Percentiles rank a stretch among this genome's conserved stretches.
phyloP scores from a whole-genome alignment of 2,113 vertebrate genomes.

The Oryzias celebensis region DNA sequence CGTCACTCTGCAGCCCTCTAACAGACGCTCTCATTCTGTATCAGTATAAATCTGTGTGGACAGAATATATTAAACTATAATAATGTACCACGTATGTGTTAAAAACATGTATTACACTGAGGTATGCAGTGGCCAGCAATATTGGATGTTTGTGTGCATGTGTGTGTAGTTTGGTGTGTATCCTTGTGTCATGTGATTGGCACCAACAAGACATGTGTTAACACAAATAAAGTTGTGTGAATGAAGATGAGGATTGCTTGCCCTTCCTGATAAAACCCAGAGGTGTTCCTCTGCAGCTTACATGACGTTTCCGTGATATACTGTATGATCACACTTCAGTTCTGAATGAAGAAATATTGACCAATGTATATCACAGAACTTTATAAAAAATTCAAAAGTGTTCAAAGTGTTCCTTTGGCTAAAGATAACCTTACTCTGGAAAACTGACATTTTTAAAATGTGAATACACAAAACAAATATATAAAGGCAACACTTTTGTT shows the following conservation, averaged over 20 bases:
- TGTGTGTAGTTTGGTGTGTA: slow-evolving; percentile 30
- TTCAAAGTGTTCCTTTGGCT: no score
- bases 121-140: slow-evolving; percentile 30
- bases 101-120: slow-evolving; percentile 11
- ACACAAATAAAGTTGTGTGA: slow-evolving; percentile 48
- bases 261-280: background rate
- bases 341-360: no score
- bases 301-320: no score
- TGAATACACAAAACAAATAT: no score
- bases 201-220: slow-evolving; percentile 17
- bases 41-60: slow-evolving; percentile 30
- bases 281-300: no score
- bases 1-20: slow-evolving; percentile 12
- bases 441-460: no score
- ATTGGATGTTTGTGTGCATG: slow-evolving; percentile 11
- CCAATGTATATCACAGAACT: no score
- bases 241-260: slow-evolving; percentile 2
- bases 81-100: slow-evolving; percentile 24
- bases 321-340: no score
- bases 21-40: slow-evolving; percentile 17
- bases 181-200: slow-evolving; percentile 38
- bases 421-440: no score
- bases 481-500: no score
- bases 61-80: slow-evolving; percentile 23
- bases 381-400: no score